Conservation (phyloP, 2,113 vertebrate genomes). For the Oryzias curvinotus region DNA sequence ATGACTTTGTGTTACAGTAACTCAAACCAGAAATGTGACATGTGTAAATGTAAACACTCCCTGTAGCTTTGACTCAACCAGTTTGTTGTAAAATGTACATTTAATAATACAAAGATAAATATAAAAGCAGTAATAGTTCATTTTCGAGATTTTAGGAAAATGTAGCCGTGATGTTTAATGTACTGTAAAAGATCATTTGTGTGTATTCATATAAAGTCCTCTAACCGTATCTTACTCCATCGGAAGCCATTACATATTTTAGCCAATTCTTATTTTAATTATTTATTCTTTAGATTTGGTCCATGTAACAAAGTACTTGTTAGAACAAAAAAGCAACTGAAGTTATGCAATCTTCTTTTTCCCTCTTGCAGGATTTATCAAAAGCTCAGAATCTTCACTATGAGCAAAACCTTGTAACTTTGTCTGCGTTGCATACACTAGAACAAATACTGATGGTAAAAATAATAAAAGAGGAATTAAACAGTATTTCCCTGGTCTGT, state of each 20-base stretch:
- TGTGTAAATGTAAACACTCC: no score
- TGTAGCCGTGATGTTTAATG: neutral
- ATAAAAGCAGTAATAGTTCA: slow-evolving; percentile 4
- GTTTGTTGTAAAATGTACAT: no score
- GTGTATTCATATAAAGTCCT: neutral
- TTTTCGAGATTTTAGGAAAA: slow-evolving; percentile 4
- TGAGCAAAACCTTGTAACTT: neutral
- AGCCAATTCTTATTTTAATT: no score
- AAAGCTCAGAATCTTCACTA: neutral
- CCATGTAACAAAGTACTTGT: no score
- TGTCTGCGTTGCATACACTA: slow-evolving; percentile 32
- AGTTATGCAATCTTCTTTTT: neutral
- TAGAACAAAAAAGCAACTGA: neutral
- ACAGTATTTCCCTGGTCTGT: neutral
- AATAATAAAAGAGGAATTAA: neutral
- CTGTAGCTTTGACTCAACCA: no score
- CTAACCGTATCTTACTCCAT: slow-evolving; percentile 2
- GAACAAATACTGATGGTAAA: slow-evolving; percentile 6
- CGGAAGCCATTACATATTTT: no score
- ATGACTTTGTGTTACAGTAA: no score
- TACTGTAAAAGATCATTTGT: slow-evolving; percentile 1
- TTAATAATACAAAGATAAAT: slow-evolving; percentile 1
- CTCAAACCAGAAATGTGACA: no score
- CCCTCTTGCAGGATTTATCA: neutral
- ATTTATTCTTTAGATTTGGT: no score